Conservation (phyloP, 2,797 vertebrate genomes). For the Anableps anableps region DNA sequence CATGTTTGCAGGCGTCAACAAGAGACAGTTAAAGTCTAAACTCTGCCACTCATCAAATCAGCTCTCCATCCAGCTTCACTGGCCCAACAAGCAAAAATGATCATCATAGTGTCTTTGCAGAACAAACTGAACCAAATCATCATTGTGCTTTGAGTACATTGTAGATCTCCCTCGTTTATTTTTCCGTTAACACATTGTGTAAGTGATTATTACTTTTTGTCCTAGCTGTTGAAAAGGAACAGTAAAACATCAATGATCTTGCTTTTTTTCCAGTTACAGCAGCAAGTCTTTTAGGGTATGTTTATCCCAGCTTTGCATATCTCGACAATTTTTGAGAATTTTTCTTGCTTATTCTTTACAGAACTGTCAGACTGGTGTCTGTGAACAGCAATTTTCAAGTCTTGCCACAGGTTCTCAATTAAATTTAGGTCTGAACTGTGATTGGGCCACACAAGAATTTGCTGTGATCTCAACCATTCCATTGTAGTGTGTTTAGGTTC, state of each 20-base stretch:
- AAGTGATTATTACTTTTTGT: background rate
- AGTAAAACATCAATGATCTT: background rate
- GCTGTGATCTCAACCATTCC: background rate
- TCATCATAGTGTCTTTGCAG: background rate
- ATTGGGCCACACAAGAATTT: background rate
- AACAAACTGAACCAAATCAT: background rate
- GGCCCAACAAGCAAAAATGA: slow-evolving; percentile 16
- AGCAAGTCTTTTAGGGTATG: background rate
- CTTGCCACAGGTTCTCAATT: background rate
- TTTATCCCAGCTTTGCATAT: background rate
- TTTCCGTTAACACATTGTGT: background rate
- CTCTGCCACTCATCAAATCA: slow-evolving; percentile 20
- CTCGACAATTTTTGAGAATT: background rate
- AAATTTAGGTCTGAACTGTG: background rate
- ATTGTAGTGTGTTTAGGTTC: background rate
- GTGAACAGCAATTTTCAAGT: background rate
- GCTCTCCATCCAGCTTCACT: slow-evolving; percentile 28
- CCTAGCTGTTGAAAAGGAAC: background rate
- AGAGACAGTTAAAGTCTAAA: background rate
- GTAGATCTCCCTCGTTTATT: background rate
- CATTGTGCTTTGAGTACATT: background rate
- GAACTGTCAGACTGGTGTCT: background rate
- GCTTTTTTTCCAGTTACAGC: background rate
- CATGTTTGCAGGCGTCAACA: background rate
- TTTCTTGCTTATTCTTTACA: background rate